Evolutionary conservation across 92 coral and sea anemone genomes (phyloP).

Genomic region (Zoanthus sansibaricus): DNA sequence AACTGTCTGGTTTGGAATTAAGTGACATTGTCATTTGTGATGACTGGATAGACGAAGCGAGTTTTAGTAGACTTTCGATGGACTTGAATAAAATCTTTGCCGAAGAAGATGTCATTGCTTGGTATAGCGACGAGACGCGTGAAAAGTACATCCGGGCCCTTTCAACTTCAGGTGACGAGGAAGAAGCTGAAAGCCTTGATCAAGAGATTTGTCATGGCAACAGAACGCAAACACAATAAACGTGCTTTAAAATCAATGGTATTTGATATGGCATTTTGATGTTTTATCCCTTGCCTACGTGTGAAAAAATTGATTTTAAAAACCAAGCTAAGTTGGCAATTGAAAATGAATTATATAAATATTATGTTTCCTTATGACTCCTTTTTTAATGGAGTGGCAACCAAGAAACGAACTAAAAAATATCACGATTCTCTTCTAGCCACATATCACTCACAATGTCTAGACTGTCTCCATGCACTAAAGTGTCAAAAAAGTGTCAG

Average conservation of each 20-base stretch:
- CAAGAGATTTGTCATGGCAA: not conserved
- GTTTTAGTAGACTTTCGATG: constrained; percentile 17
- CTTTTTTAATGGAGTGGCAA: too few species aligned
- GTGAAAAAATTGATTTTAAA: too few species aligned
- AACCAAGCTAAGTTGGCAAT: too few species aligned
- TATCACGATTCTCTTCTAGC: too few species aligned
- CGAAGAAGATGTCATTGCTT: constrained; percentile 16
- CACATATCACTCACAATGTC: too few species aligned
- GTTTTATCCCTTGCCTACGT: not conserved
- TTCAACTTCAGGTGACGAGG: constrained; percentile 19
- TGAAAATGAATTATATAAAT: too few species aligned
- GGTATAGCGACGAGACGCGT: constrained; percentile 40
- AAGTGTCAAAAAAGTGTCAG: too few species aligned
- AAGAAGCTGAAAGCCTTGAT: not conserved
- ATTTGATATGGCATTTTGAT: too few species aligned
- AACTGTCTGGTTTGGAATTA: not conserved
- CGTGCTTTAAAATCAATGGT: not conserved
- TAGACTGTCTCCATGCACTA: too few species aligned
- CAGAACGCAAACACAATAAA: not conserved
- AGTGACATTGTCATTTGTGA: constrained; percentile 1
- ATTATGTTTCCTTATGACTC: too few species aligned
- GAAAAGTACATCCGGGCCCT: constrained; percentile 40
- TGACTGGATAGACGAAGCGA: not conserved
- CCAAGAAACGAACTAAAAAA: too few species aligned
- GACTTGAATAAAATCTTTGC: constrained; percentile 32